phyloP scores from a whole-genome alignment of 2,113 vertebrate species.

The Meleagris gallopavo region DNA sequence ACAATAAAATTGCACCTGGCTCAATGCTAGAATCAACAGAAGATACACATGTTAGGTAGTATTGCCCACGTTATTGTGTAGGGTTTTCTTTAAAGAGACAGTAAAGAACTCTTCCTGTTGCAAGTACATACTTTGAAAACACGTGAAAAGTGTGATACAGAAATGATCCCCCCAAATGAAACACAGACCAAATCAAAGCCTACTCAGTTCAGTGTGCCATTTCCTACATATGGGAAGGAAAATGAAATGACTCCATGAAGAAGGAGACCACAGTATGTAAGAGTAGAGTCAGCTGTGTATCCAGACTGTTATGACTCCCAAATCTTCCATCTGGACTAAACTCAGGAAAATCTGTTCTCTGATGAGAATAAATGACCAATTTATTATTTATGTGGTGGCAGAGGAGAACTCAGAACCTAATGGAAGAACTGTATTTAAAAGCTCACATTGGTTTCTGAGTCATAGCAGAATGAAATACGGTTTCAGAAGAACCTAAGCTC shows the following conservation, averaged over 20 bases:
- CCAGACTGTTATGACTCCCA: background rate
- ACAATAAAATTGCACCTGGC: background rate
- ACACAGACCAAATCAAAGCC: conserved; percentile 55
- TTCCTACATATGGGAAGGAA: conserved; percentile 43
- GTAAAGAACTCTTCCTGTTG: conserved; percentile 15
- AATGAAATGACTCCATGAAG: conserved; percentile 27
- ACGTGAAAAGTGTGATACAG: background rate
- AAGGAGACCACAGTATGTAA: background rate
- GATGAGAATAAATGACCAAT: conserved; percentile 4
- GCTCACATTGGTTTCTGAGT: background rate
- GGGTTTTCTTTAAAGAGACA: conserved; percentile 3
- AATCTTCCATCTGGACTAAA: conserved; percentile 41
- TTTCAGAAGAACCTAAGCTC: background rate
- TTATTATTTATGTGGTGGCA: conserved; percentile 46
- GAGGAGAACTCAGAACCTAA: background rate
- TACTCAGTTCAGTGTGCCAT: conserved; percentile 15
- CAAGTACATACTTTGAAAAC: conserved; percentile 27
- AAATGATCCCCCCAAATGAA: conserved; percentile 43
- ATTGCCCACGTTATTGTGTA: background rate
- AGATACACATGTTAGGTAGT: background rate
- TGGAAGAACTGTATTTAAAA: background rate
- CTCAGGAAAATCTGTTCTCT: conserved; percentile 18
- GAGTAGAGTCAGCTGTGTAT: conserved; percentile 22
- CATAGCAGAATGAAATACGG: background rate
- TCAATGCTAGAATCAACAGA: background rate